Base-by-base conservation (phyloP, 2,797 vertebrate genomes). In the Mionectes olivaceus region DNA sequence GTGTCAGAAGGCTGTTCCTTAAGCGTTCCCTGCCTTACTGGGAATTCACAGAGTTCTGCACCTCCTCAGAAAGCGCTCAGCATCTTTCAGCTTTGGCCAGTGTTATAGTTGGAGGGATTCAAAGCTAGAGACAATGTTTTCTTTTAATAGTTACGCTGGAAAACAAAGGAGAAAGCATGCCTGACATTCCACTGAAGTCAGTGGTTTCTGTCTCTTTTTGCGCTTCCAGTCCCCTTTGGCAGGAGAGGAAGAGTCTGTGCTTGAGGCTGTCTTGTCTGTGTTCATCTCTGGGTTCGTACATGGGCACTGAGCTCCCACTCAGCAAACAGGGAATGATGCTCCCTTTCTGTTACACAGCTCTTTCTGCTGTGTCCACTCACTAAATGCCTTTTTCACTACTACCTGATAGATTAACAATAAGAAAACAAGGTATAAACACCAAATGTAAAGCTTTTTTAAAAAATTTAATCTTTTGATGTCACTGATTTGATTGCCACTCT, bases 181-280 rank as follows among this genome's bases (percentile, higher is more conserved):
- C 46, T 94, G 39, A 23, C 94, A 95, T 97, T 96, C 95, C 95
- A 92, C 73, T 89, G 84, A 90, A 95, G 93, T 89, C 94, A 94
- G 96, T 92, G 95, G 94, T 95, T 97, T 96, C 83, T 92, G 84
- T 71, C 89, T 95, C 87, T 91, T 92, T 95, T 89, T 92, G 82
- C 79, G 64, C 61, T 95, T 79, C 61, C 94, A 94, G 81, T 57
- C 69, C 32, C 65, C 50, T 83, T 53, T 79, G 82, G 92, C 87
- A 91, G 82, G 47, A 53, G 30, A 59, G 44, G 68, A 90, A 39
- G 49, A 90, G 78, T 32, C 68, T 19, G 22, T 47, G 53, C 63
- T 60, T 55, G 39, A 53, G 53, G 21, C 39, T 52, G 61, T 35
- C 18, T 30, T 46, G 76, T 49, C 76, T 91, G 63, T 53, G 43